phyloP scores from a whole-genome alignment of 1,140 invertebrate species.

The Eriosoma lanigerum region DNA sequence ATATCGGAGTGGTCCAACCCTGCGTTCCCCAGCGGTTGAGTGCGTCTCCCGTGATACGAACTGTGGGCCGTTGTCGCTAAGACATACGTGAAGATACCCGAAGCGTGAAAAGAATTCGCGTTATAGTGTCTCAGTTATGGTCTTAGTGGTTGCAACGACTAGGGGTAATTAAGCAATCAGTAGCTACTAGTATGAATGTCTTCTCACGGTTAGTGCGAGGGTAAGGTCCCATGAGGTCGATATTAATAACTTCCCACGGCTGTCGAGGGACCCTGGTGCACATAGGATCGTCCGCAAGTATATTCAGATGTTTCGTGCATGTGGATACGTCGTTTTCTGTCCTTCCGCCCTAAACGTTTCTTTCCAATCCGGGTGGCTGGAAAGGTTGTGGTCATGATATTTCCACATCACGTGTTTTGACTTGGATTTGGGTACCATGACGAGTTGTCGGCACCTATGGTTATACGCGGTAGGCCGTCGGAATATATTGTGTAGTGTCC shows the following conservation, averaged over 20 bases:
- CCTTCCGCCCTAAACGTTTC: not conserved
- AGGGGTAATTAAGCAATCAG: not conserved
- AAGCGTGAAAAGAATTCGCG: conserved; percentile 1
- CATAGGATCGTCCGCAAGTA: not conserved
- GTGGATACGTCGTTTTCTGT: not conserved
- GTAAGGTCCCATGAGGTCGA: not conserved
- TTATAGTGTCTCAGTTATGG: not conserved
- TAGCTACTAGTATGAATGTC: not conserved
- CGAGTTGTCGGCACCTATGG: too few relatives aligned
- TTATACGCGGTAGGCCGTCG: too few relatives aligned
- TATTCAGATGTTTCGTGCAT: not conserved
- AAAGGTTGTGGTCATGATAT: too few relatives aligned
- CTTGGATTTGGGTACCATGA: too few relatives aligned
- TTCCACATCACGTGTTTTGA: too few relatives aligned
- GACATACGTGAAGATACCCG: too few relatives aligned
- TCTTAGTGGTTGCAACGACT: not conserved
- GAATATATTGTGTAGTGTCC: too few relatives aligned
- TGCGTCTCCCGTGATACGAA: too few relatives aligned
- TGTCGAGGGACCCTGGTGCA: not conserved
- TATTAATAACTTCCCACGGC: not conserved
- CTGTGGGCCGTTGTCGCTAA: too few relatives aligned
- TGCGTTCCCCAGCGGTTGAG: too few relatives aligned
- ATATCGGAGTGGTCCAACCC: not conserved
- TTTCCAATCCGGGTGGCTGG: conserved; percentile 8
- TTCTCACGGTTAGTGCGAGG: too few relatives aligned